phyloP scores from a whole-genome alignment of 2,797 vertebrate species.

The Threskiornis aethiopicus region DNA sequence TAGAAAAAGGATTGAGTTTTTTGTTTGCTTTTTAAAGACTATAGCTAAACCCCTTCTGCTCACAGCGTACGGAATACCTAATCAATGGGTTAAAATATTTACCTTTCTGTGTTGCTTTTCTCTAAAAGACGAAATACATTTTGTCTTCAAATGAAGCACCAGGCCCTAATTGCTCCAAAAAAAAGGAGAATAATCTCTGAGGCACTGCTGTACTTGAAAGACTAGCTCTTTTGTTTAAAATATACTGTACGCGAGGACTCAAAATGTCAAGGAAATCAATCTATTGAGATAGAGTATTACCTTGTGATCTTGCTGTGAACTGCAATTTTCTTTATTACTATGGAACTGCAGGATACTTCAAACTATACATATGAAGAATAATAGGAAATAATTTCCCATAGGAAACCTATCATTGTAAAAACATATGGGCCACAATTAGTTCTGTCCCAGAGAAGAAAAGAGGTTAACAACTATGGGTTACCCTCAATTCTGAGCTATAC shows the following conservation, averaged over 20 bases:
- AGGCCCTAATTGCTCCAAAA: background rate
- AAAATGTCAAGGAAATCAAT: background rate
- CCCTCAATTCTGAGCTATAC: background rate
- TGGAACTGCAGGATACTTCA: background rate
- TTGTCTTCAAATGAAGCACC: background rate
- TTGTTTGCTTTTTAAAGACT: background rate
- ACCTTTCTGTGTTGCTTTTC: background rate
- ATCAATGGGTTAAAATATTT: background rate
- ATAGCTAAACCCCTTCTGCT: background rate
- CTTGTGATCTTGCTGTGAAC: background rate
- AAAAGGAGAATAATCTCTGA: background rate
- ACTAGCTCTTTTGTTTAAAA: background rate
- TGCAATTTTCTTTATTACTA: background rate
- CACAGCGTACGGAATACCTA: background rate
- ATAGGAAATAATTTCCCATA: background rate
- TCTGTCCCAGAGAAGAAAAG: background rate
- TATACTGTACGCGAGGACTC: background rate
- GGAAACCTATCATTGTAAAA: background rate
- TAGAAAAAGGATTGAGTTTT: background rate
- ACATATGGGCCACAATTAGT: background rate
- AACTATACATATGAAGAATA: background rate
- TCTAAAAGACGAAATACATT: background rate
- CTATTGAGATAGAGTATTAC: background rate
- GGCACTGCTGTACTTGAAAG: background rate
- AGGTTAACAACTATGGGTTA: background rate